These are phyloP conservation scores for Chunga burmeisteri DNA, from an alignment of 2,113 vertebrate species.

Conservation along the genomic window DNA sequence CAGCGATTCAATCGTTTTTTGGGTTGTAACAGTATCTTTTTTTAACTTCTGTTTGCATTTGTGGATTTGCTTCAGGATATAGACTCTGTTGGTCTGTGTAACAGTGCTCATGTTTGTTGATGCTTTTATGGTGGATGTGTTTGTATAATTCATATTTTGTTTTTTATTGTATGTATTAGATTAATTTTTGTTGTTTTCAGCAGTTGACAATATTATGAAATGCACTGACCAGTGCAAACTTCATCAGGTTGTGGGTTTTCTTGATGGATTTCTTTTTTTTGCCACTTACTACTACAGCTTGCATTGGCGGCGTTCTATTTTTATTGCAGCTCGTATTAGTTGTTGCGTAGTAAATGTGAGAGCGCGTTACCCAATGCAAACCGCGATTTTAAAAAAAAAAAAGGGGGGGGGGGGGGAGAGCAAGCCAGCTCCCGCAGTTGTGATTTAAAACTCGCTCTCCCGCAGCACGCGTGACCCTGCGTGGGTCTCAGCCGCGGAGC, in stretches of 20 bases:
- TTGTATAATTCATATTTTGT: neutral
- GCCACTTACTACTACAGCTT: neutral
- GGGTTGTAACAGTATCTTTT: neutral
- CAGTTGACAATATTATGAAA: neutral
- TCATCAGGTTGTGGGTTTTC: neutral
- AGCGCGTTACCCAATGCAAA: slow-evolving; percentile 35
- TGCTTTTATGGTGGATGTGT: neutral
- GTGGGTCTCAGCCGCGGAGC: neutral
- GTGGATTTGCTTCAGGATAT: neutral
- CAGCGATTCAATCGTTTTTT: neutral
- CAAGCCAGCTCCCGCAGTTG: neutral
- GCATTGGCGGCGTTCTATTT: slow-evolving; percentile 9
- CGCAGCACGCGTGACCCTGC: neutral
- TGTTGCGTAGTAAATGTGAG: slow-evolving; percentile 45
- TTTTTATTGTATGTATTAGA: neutral
- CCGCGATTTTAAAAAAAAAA: neutral
- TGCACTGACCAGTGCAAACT: neutral
- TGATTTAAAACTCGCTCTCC: neutral
- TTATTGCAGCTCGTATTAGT: slow-evolving; percentile 19
- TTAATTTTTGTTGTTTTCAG: neutral
- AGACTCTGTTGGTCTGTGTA: neutral
- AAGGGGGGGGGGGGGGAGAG: neutral
- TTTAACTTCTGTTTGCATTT: neutral
- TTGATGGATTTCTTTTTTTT: neutral
- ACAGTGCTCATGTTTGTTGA: neutral